Percentiles rank a stretch among this genome's conserved stretches.
These are phyloP conservation scores for Sycon ciliatum DNA, from an alignment of 37 sponge, comb jelly and placozoan genomes.

Conservation along the genomic window DNA sequence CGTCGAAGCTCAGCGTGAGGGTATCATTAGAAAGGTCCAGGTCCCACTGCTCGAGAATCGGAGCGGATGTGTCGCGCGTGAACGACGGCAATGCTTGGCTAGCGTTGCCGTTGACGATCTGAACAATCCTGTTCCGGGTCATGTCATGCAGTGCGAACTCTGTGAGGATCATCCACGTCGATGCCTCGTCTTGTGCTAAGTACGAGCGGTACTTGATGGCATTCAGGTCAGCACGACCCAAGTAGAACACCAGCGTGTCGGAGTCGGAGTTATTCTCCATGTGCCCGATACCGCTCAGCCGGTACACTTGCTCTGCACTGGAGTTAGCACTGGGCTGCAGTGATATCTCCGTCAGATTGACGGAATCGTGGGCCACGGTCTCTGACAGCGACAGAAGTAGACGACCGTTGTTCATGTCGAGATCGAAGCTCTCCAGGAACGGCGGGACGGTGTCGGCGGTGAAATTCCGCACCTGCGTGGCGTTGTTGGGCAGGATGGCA, in stretches of 20 bases:
- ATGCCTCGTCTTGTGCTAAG: conserved; percentile 38
- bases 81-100: neutral
- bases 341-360: conserved; percentile 34
- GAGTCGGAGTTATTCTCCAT: too few relatives aligned
- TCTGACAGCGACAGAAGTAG: conserved; percentile 63
- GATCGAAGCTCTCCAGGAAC: conserved; percentile 33
- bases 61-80: conserved; percentile 15
- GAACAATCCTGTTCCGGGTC: conserved; percentile 11
- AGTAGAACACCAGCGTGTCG: too few relatives aligned
- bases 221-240: conserved; percentile 46
- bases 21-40: conserved; percentile 18
- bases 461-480: neutral
- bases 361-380: conserved; percentile 52
- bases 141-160: conserved; percentile 39
- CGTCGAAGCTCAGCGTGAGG: conserved; percentile 20
- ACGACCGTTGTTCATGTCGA: conserved; percentile 63
- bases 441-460: conserved; percentile 38
- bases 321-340: too few relatives aligned
- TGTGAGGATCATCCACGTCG: conserved; percentile 48
- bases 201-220: conserved; percentile 57
- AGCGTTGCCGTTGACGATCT: neutral
- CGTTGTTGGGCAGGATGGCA: neutral
- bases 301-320: too few relatives aligned
- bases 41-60: conserved; percentile 14
- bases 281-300: too few relatives aligned